Evolutionary conservation across 2,888 invertebrate genomes (phyloP), one percentile per base, ranked within the genome.

Genomic region (Agrochola litura): DNA sequence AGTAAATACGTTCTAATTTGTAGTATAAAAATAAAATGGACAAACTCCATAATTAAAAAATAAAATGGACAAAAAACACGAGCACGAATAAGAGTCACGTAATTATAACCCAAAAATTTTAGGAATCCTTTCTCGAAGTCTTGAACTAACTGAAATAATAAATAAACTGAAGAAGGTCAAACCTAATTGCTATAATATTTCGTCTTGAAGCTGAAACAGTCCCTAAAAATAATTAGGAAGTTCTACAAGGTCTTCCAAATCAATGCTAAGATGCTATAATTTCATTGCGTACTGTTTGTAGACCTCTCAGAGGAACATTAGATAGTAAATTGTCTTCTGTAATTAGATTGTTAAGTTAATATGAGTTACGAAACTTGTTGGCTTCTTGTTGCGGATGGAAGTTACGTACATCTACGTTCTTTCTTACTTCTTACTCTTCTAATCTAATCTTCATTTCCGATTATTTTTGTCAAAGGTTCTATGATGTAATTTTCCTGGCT

Each of bases 341-440:
- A 54, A 77, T 76, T 67, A 77, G 19, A 76, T 67, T 76, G n/a
- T 66, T 43, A n/a, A 43, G 14, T 43, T 61, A 37, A 43, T 66
- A 43, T 16, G 60, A 61, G 52, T 61, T 52, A 37, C 1, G 30
- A 67, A 77, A 67, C 54, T 77, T 25, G 37, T 37, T 54, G 66
- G 66, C 66, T 76, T 77, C 67, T 76, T 77, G 54, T 67, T 46
- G 10, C 10, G 12, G 14, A 37, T 16, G 5, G 25, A 49, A 65
- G 46, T 65, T 63, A n/a, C 9, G 8, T 37, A 6, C 19, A 6
- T 30, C 30, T 46, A 8, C 16, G 2, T 6, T 25, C 2, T 37
- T 54, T 41, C 25, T 25, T 54, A 30, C 3, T 54, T 41, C 25
- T 25, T 54, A 30, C 3, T 16, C 1, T 4, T 63, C 19, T 25